phyloP scores from a whole-genome alignment of 2,888 invertebrate species.

The Pseudococcus longispinus region DNA sequence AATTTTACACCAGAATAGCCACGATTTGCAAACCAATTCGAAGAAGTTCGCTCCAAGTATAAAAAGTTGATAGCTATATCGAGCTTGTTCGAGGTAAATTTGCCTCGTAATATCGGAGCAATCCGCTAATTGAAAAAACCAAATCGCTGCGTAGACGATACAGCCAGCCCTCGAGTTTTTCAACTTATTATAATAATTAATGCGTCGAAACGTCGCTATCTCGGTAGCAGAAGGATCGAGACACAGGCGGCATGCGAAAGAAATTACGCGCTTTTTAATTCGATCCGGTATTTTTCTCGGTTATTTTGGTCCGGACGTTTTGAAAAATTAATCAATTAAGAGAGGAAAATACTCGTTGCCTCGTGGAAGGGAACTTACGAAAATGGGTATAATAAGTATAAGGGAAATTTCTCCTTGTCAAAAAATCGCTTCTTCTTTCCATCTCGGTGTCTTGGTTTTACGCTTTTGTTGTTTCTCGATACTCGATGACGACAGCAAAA shows the following conservation, averaged over 20 bases:
- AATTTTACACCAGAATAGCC: too few species aligned
- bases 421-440: not conserved
- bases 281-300: conserved; percentile 13
- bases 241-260: not conserved
- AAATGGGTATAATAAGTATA: not conserved
- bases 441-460: not conserved
- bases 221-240: not conserved
- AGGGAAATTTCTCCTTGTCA: not conserved
- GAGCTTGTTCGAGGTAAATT: too few species aligned
- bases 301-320: conserved; percentile 26
- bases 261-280: not conserved
- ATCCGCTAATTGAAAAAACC: conserved; percentile 17
- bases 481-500: too few species aligned
- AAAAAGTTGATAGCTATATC: too few species aligned
- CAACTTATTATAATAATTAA: conserved; percentile 7
- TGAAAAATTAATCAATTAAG: conserved; percentile 47
- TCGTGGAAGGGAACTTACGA: not conserved
- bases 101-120: not conserved
- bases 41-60: too few species aligned
- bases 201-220: not conserved
- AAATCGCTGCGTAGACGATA: conserved; percentile 15
- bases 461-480: not conserved
- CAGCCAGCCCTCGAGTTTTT: not conserved
- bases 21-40: too few species aligned
- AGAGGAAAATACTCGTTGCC: not conserved